Percentiles rank a stretch among this genome's conserved stretches.
Conservation (phyloP, 2,888 invertebrate species). For the Dione vanillae region DNA sequence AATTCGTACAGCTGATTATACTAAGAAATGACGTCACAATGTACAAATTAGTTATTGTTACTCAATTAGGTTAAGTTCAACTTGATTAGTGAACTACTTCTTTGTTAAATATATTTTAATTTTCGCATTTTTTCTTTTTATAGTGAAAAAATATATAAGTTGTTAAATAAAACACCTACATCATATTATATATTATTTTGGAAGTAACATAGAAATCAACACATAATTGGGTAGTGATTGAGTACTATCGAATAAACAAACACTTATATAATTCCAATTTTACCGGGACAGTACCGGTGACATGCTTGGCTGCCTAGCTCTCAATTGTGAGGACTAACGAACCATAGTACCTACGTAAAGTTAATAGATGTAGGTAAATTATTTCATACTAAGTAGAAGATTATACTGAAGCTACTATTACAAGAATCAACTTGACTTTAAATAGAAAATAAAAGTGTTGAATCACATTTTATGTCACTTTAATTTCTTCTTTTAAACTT, state of each 20-base stretch:
- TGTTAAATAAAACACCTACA: too few relatives aligned
- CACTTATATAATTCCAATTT: background rate
- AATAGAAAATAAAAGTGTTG: too few relatives aligned
- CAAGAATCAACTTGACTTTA: too few relatives aligned
- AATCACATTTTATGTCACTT: too few relatives aligned
- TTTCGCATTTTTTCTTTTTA: too few relatives aligned
- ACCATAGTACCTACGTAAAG: background rate
- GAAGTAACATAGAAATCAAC: background rate
- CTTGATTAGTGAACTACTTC: background rate
- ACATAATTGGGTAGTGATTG: background rate
- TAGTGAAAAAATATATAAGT: too few relatives aligned
- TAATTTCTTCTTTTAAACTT: too few relatives aligned
- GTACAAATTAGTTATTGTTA: slow-evolving; percentile 1
- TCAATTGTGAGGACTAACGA: background rate
- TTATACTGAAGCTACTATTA: background rate
- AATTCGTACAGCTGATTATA: slow-evolving; percentile 7
- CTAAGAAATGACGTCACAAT: background rate
- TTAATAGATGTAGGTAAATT: background rate
- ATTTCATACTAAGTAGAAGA: background rate
- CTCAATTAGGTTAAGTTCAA: slow-evolving; percentile 3
- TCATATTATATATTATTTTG: background rate
- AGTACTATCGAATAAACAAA: background rate
- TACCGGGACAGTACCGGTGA: background rate
- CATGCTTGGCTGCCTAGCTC: background rate
- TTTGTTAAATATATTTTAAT: too few relatives aligned